Evolutionary conservation across 2,113 vertebrate genomes (phyloP).

Genomic region (Haemorhous mexicanus): DNA sequence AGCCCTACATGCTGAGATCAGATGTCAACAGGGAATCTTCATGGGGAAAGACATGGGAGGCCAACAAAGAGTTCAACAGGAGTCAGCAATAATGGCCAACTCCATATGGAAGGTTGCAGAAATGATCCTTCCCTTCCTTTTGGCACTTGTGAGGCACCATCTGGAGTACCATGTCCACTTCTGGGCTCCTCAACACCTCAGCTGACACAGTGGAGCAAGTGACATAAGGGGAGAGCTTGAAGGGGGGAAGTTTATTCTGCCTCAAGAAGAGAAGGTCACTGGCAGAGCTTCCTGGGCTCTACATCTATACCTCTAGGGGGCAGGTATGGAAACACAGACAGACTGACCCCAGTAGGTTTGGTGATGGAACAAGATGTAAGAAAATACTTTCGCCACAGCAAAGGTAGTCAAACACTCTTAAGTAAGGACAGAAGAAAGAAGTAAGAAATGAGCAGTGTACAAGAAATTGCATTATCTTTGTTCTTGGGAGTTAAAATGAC

Average conservation of each 20-base stretch:
- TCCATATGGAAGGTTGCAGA: not conserved
- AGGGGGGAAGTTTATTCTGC: fast-evolving
- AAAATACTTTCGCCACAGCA: not conserved
- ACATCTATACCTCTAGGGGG: not conserved
- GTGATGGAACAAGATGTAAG: not conserved
- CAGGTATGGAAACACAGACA: not conserved
- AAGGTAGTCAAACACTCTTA: not conserved
- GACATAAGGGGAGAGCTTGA: not conserved
- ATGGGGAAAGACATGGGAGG: not conserved
- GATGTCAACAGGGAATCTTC: not conserved
- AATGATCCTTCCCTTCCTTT: not conserved
- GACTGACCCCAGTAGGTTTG: not conserved
- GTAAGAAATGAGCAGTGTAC: not conserved
- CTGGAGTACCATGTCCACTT: not conserved
- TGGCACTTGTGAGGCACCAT: not conserved
- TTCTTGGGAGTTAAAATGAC: not conserved
- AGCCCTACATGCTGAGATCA: not conserved
- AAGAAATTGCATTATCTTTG: not conserved
- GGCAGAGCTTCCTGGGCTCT: not conserved
- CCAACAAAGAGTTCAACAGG: not conserved
- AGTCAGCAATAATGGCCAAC: not conserved
- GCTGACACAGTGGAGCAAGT: not conserved
- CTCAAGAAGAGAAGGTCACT: not conserved
- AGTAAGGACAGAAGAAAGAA: not conserved
- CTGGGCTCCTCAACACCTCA: not conserved